These are phyloP conservation scores for Monochamus alternatus DNA, from an alignment of 2,888 invertebrate genomes.

Conservation along the genomic window DNA sequence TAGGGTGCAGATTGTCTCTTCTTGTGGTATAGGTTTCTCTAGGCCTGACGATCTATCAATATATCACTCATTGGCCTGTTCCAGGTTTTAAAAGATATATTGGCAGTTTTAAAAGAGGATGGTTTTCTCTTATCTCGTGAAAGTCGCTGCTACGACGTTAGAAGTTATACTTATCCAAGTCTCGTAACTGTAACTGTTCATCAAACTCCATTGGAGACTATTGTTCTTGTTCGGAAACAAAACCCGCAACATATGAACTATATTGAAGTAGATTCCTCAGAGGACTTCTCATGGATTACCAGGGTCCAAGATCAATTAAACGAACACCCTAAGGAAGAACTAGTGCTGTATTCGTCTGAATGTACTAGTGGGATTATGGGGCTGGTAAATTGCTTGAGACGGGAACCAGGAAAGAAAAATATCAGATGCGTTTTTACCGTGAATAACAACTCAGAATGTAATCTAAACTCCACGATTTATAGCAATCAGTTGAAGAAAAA, in stretches of 20 bases:
- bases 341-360: constrained; percentile 79
- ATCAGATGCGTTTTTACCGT: constrained; percentile 74
- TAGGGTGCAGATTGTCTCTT: too few relatives aligned
- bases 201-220: constrained; percentile 41
- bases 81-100: constrained; percentile 50
- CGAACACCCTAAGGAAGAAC: constrained; percentile 69
- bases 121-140: constrained; percentile 78
- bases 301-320: constrained; percentile 66
- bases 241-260: constrained; percentile 57
- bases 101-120: constrained; percentile 69
- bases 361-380: constrained; percentile 87
- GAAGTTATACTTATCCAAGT: neutral
- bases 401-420: constrained; percentile 73
- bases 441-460: constrained; percentile 77
- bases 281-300: constrained; percentile 72
- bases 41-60: too few relatives aligned
- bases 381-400: constrained; percentile 79
- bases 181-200: constrained; percentile 40
- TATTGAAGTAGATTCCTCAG: constrained; percentile 66
- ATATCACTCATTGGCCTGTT: constrained; percentile 22
- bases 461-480: constrained; percentile 74
- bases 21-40: too few relatives aligned
- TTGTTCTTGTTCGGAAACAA: constrained; percentile 42
- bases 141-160: constrained; percentile 72
- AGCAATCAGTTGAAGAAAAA: constrained; percentile 80